These are phyloP conservation scores for Acronicta psi DNA, from an alignment of 2,888 invertebrate species.

Conservation along the genomic window DNA sequence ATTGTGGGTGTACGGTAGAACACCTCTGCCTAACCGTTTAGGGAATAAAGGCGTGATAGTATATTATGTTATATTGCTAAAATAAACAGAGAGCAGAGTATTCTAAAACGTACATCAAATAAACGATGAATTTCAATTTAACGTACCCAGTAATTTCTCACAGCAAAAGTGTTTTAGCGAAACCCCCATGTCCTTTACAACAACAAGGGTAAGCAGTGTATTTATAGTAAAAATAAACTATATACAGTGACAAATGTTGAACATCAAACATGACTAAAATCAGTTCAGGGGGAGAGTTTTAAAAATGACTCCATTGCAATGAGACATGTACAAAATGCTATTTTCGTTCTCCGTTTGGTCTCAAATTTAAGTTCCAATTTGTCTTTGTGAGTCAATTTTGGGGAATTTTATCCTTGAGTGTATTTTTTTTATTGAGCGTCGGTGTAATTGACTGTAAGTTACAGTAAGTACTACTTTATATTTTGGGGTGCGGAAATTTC, in stretches of 20 bases:
- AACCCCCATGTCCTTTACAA: slow-evolving; percentile 38
- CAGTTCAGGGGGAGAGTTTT: slow-evolving; percentile 68
- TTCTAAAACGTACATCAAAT: too few relatives aligned
- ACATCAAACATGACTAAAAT: slow-evolving; percentile 71
- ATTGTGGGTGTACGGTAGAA: too few relatives aligned
- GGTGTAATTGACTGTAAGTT: neutral
- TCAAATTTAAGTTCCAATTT: slow-evolving; percentile 61
- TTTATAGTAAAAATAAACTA: slow-evolving; percentile 65
- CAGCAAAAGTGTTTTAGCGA: slow-evolving; percentile 33
- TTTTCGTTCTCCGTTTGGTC: slow-evolving; percentile 67
- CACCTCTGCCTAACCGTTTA: too few relatives aligned
- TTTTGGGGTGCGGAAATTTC: too few relatives aligned
- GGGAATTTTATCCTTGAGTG: slow-evolving; percentile 22
- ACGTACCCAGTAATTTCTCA: slow-evolving; percentile 23
- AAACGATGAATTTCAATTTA: too few relatives aligned
- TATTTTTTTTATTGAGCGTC: slow-evolving; percentile 8
- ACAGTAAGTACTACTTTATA: neutral
- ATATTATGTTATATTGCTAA: too few relatives aligned
- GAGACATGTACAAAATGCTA: slow-evolving; percentile 70
- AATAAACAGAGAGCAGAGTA: too few relatives aligned
- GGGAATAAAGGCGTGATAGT: too few relatives aligned
- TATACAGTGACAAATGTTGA: slow-evolving; percentile 81
- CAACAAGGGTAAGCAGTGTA: slow-evolving; percentile 43
- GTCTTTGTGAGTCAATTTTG: slow-evolving; percentile 54
- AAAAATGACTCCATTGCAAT: slow-evolving; percentile 79